A percentile compares a stretch with the other conserved stretches of the same genome.
Evolutionary conservation across 1,140 invertebrate genomes (phyloP).

Genomic region (Hesperophylax magnus): DNA sequence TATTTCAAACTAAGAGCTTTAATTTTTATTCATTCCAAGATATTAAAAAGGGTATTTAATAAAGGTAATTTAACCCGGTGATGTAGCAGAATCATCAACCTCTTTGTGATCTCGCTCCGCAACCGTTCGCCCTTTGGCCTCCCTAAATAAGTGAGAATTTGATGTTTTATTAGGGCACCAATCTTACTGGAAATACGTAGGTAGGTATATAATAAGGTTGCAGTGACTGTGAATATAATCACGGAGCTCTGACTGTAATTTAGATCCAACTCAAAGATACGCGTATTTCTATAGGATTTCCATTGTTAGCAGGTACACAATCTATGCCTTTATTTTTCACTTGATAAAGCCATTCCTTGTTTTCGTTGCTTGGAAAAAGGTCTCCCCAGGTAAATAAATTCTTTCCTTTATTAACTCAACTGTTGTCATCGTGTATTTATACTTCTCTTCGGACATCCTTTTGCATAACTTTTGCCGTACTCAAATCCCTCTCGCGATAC

Average conservation of each 20-base stretch:
- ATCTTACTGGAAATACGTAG: conserved; percentile 30
- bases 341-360: conserved; percentile 33
- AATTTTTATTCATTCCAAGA: no score
- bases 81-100: no score
- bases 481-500: not conserved
- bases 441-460: conserved; percentile 2
- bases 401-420: conserved; percentile 31
- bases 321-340: conserved; percentile 37
- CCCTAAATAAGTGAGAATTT: conserved; percentile 23
- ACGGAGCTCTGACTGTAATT: conserved; percentile 33
- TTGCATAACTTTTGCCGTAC: not conserved
- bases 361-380: conserved; percentile 19
- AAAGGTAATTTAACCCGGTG: no score
- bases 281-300: conserved; percentile 37
- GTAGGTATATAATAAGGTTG: not conserved
- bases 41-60: no score
- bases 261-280: conserved; percentile 28
- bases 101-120: no score
- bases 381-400: conserved; percentile 17
- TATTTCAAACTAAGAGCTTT: no score
- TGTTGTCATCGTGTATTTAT: conserved; percentile 14
- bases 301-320: conserved; percentile 10
- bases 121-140: not conserved
- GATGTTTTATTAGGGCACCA: conserved; percentile 19
- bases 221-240: conserved; percentile 33